phyloP scores from a whole-genome alignment of 2,113 vertebrate species.

The Pan paniscus region DNA sequence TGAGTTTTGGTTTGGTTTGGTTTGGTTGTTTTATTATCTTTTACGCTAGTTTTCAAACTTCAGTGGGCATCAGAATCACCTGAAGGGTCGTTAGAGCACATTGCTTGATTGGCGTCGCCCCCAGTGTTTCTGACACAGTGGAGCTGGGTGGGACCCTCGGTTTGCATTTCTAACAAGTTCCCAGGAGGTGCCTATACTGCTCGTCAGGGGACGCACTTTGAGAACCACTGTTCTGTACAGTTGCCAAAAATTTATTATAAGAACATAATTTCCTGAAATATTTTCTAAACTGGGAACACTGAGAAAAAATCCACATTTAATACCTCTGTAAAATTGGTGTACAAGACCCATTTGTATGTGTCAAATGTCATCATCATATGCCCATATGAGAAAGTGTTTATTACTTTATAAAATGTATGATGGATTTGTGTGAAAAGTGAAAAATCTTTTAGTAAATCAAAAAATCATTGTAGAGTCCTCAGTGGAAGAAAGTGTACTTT shows the following conservation, averaged over 20 bases:
- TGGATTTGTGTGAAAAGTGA: not conserved
- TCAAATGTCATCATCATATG: not conserved
- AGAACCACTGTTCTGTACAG: not conserved
- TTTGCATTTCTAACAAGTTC: not conserved
- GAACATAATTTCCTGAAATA: conserved; percentile 4
- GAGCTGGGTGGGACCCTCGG: not conserved
- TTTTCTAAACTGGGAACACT: not conserved
- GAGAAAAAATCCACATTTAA: not conserved
- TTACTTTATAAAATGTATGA: not conserved
- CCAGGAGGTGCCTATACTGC: no score
- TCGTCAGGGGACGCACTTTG: not conserved
- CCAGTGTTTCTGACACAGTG: not conserved
- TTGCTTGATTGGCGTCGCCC: no score
- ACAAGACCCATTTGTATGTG: not conserved
- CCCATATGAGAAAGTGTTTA: not conserved
- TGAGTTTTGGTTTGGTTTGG: not conserved
- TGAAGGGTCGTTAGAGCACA: not conserved
- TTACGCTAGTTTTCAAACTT: not conserved
- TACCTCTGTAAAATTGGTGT: not conserved
- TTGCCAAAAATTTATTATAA: not conserved
- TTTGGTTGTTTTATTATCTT: not conserved
- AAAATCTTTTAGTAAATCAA: conserved; percentile 1
- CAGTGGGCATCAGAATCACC: not conserved
- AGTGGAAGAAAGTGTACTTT: not conserved
- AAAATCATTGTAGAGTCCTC: not conserved